These are phyloP conservation scores for Garra rufa DNA, from an alignment of 2,113 vertebrate genomes.

Conservation along the genomic window DNA sequence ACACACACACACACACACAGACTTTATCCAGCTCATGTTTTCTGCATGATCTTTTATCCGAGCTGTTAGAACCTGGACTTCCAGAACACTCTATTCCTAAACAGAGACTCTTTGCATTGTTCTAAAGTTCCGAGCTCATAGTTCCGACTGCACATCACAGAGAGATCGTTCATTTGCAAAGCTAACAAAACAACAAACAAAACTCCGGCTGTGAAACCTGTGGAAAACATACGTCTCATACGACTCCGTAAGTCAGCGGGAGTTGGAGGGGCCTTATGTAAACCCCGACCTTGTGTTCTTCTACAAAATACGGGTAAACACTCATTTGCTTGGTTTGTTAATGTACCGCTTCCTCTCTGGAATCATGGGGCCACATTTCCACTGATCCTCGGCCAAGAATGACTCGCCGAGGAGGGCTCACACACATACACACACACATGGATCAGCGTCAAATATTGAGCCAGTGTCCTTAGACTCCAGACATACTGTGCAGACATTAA, in stretches of 20 bases:
- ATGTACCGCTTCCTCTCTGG: constrained; percentile 22
- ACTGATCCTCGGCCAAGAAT: constrained; percentile 38
- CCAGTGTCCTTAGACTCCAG: constrained; percentile 42
- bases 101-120: constrained; percentile 35
- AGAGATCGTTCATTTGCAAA: constrained; percentile 36
- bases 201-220: background rate
- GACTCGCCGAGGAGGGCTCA: background rate
- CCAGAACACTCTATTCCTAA: constrained; percentile 29
- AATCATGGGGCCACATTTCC: constrained; percentile 11
- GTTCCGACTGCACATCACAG: constrained; percentile 40
- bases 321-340: constrained; percentile 44
- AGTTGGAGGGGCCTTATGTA: constrained; percentile 42
- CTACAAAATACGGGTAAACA: constrained; percentile 35
- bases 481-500: constrained; percentile 69
- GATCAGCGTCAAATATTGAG: constrained; percentile 48
- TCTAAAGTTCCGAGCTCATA: constrained; percentile 11
- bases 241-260: background rate
- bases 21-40: constrained; percentile 38
- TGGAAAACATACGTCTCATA: constrained; percentile 8
- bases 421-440: background rate
- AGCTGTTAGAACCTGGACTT: background rate
- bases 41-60: constrained; percentile 8
- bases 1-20: background rate
- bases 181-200: constrained; percentile 38
- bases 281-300: background rate